Conservation (phyloP, 2,113 vertebrate genomes). For the Nyctereutes procyonoides region DNA sequence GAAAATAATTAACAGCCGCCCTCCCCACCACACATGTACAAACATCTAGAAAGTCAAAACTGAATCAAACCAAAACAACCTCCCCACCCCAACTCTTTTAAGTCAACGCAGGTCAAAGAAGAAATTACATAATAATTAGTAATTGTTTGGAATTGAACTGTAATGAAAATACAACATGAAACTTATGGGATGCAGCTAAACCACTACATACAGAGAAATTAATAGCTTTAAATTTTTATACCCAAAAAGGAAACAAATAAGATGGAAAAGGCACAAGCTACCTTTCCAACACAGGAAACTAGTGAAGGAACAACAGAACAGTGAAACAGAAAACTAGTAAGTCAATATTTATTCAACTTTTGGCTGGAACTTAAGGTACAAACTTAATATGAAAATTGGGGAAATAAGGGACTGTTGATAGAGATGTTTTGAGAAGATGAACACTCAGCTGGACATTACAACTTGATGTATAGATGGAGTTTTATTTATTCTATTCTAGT, state of each 20-base stretch:
- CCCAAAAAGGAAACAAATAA: neutral
- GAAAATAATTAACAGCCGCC: neutral
- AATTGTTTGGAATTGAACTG: neutral
- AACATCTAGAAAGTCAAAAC: neutral
- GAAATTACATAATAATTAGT: constrained; percentile 13
- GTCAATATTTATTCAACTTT: neutral
- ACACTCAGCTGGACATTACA: neutral
- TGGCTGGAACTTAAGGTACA: neutral
- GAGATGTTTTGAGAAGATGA: neutral
- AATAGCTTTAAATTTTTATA: constrained; percentile 12
- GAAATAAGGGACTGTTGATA: neutral
- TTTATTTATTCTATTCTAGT: neutral
- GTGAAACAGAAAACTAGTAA: neutral
- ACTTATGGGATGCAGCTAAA: neutral
- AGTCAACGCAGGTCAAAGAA: neutral
- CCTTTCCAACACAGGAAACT: neutral
- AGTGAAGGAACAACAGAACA: neutral
- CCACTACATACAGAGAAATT: neutral
- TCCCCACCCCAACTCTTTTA: neutral
- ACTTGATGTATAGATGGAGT: neutral
- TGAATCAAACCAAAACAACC: neutral
- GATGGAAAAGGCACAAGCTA: neutral
- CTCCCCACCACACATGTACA: neutral
- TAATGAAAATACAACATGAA: neutral
- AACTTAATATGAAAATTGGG: neutral